These are phyloP conservation scores for Odontomyia ornata DNA, from an alignment of 2,888 invertebrate species.

Conservation along the genomic window DNA sequence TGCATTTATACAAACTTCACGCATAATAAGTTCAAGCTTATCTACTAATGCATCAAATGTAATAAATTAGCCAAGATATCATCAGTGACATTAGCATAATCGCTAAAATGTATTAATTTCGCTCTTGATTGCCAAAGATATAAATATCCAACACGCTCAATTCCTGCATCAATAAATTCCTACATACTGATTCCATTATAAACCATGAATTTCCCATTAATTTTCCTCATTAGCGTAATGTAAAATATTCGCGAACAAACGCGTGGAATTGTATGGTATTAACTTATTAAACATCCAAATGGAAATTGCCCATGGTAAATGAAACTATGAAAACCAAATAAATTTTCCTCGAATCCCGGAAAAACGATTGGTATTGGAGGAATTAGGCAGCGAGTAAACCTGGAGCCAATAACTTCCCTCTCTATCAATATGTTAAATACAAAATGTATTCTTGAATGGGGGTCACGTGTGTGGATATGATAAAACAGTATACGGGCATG, in stretches of 20 bases:
- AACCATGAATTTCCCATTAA: background rate
- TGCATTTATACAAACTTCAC: no score
- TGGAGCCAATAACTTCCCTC: background rate
- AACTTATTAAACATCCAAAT: background rate
- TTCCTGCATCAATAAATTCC: background rate
- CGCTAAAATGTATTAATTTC: background rate
- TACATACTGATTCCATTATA: background rate
- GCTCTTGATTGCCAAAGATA: background rate
- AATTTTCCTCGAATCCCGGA: background rate
- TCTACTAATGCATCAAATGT: background rate
- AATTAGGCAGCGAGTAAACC: background rate
- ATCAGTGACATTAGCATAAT: background rate
- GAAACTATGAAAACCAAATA: background rate
- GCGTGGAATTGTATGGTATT: background rate
- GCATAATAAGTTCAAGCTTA: background rate
- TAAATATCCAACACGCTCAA: background rate
- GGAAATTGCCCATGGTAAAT: background rate
- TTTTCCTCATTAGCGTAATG: background rate
- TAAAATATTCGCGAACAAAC: background rate
- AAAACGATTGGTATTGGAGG: background rate
- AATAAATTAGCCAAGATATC: background rate
- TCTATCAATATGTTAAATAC: background rate
- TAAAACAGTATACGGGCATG: background rate
- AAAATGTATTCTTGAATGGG: background rate
- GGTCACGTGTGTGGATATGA: background rate